Evolutionary conservation across 2,797 vertebrate genomes (phyloP).

Genomic region (Pelodytes ibericus): DNA sequence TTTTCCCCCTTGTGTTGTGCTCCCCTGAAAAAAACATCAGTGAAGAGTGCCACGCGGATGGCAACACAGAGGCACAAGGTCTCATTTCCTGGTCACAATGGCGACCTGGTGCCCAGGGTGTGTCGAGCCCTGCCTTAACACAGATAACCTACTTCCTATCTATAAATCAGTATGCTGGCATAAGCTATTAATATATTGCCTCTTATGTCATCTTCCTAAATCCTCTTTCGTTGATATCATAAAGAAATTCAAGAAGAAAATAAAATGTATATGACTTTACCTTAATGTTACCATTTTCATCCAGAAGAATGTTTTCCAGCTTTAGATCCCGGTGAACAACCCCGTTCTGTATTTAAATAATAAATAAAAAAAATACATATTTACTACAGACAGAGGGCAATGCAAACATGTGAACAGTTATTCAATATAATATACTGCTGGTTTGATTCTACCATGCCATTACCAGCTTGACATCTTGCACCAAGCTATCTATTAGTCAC

Average conservation of each 20-base stretch:
- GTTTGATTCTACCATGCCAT: slow-evolving; percentile 43
- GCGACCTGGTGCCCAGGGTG: no score
- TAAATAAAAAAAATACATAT: slow-evolving; percentile 21
- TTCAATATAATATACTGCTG: slow-evolving; percentile 46
- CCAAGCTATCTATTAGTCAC: slow-evolving; percentile 71
- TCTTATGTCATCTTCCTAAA: no score
- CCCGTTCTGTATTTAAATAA: slow-evolving; percentile 82
- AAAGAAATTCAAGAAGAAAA: not conserved
- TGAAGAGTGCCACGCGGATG: no score
- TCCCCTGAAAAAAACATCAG: no score
- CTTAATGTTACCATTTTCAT: slow-evolving; percentile 99
- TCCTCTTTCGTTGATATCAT: no score
- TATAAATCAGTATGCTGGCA: no score
- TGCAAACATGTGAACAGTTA: slow-evolving; percentile 5
- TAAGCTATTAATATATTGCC: no score
- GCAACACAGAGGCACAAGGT: no score
- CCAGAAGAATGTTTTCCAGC: slow-evolving; percentile 99
- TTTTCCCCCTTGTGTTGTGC: no score
- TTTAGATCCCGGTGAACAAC: slow-evolving; percentile 98
- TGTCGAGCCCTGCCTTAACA: no score
- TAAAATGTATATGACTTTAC: slow-evolving; percentile 66
- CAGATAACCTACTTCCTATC: no score
- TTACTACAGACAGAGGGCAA: not conserved
- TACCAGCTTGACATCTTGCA: slow-evolving; percentile 64
- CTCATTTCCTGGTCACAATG: no score